Percentiles rank a stretch among this genome's conserved stretches.
These are phyloP conservation scores for Trematocara stigmaticum DNA, from an alignment of 2,113 vertebrate species.

Conservation along the genomic window DNA sequence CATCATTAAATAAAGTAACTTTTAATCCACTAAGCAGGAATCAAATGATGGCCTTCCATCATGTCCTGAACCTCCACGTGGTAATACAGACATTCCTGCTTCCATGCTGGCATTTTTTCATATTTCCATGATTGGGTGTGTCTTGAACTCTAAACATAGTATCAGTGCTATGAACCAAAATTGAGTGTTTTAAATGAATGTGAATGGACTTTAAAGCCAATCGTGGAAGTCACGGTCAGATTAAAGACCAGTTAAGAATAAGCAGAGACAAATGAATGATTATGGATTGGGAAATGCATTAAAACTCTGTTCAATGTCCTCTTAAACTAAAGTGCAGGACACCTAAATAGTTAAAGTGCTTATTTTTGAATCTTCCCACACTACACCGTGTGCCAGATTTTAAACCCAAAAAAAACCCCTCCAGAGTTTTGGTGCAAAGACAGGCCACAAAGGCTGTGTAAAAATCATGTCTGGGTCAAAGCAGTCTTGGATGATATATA, in stretches of 20 bases:
- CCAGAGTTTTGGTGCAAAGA: not conserved
- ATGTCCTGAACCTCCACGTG: not conserved
- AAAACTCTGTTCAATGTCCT: not conserved
- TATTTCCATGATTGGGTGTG: conserved; percentile 42
- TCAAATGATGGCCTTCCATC: conserved; percentile 38
- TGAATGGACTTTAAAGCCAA: conserved; percentile 29
- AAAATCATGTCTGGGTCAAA: not conserved
- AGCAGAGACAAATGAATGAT: not conserved
- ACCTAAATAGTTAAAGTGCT: not conserved
- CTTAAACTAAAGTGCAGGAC: not conserved
- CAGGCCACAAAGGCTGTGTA: not conserved
- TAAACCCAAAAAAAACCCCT: not conserved
- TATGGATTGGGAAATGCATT: not conserved
- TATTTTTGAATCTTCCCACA: not conserved
- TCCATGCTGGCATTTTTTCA: not conserved
- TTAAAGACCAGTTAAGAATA: conserved; percentile 34
- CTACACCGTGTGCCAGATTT: not conserved
- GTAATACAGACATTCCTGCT: conserved; percentile 27
- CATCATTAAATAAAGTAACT: not conserved
- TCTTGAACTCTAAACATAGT: conserved; percentile 25
- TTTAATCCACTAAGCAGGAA: not conserved
- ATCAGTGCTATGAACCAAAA: conserved; percentile 44
- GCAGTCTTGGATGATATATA: not conserved
- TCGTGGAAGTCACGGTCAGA: not conserved
- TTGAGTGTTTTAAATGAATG: conserved; percentile 42